Base-by-base conservation (phyloP, 2,888 invertebrate species). In the Ptychoptera albimana region DNA sequence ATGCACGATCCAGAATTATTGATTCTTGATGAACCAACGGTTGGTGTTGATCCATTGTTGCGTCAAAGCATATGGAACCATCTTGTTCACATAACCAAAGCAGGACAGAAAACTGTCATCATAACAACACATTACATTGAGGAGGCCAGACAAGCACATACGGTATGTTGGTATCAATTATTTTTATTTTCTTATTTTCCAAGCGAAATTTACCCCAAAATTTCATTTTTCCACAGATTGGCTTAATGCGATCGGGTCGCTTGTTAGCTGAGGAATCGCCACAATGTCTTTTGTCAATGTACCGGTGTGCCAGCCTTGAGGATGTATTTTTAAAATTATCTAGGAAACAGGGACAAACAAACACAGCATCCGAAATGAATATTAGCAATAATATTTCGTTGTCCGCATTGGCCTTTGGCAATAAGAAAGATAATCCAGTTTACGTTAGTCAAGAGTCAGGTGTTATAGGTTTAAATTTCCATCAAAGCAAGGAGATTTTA, bases 81-180 rank as follows among this genome's bases (percentile, higher is more conserved):
- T 61, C 70, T 93, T 60, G 83, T 91, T 47, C 79, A 86, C 58
- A 85, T 93, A 59, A 87, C 91, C 53, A 82, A 84, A 67, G 82
- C 83, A 50, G 84, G 86, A 35, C 82, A 85, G 63, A 92, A 88
- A 65, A 93, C 93, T 14, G 92, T 93, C 53, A 89, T 86, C 52
- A 84, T 86, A 49, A 87, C 86, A 52, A 86, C 93, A 59, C 87
- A 94, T 77, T 94, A 94, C 59, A 92, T 93, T 49, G 93, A 94
- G 64, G 93, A 94, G 68, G 92, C 93, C 14, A 68, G 87, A 53
- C 88, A 88, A 68, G 89, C 89, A 48, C 85, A 88, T 60, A 76
- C 82, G 60, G 88, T 89, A 66, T 76, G 75, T 68, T 50, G 8
- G 37, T 23, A 39, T n/a, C n/a, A n/a, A n/a, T n/a, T n/a, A n/a